Conservation (phyloP, 2,888 invertebrate species). For the Mimachlamys varia region DNA sequence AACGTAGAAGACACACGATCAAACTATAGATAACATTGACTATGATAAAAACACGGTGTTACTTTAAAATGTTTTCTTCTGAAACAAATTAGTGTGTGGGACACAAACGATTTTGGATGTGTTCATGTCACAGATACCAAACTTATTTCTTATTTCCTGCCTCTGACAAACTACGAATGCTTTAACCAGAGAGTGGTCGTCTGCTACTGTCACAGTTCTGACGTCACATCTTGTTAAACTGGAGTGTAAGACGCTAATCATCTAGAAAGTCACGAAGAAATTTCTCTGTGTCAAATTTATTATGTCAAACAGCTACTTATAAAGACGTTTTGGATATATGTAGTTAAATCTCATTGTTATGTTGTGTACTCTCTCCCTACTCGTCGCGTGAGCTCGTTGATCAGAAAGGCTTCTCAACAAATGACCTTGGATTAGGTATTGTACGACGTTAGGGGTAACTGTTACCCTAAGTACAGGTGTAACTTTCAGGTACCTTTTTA, state of each 20-base stretch:
- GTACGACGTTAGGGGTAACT: neutral
- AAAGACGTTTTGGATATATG: neutral
- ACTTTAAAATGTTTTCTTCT: neutral
- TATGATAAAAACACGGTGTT: neutral
- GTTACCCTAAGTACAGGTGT: constrained; percentile 6
- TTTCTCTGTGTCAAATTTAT: neutral
- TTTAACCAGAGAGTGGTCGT: neutral
- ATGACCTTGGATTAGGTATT: neutral
- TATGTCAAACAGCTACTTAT: neutral
- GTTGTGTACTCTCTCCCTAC: neutral
- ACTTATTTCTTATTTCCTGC: neutral
- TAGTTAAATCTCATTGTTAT: neutral
- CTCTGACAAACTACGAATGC: neutral
- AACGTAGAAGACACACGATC: constrained; percentile 24
- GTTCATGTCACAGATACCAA: neutral
- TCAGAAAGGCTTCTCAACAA: neutral
- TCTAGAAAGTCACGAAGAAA: neutral
- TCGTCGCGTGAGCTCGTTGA: neutral
- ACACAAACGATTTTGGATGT: neutral
- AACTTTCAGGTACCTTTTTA: neutral
- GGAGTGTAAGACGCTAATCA: neutral
- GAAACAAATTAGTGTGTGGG: neutral
- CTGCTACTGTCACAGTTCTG: neutral
- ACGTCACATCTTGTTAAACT: neutral
- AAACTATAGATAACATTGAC: neutral